Conservation (phyloP, 2,113 vertebrate genomes). For the Dendropsophus ebraccatus region DNA sequence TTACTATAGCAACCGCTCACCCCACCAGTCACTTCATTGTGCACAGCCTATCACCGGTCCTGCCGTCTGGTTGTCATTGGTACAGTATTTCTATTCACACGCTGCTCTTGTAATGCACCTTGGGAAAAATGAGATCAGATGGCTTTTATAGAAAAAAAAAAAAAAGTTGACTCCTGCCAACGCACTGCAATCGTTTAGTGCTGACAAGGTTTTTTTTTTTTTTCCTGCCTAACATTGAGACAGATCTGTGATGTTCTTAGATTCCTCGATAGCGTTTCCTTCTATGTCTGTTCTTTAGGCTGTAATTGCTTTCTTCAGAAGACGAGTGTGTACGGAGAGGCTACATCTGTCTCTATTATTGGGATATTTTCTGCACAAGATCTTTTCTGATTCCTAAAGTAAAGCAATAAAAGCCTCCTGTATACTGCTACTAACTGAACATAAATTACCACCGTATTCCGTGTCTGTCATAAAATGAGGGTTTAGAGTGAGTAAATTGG, state of each 20-base stretch:
- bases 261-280: slow-evolving; percentile 26
- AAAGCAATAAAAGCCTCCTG: background rate
- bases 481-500: no score
- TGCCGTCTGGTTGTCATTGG: slow-evolving; percentile 72
- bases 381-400: background rate
- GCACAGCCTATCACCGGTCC: slow-evolving; percentile 69
- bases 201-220: background rate
- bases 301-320: slow-evolving; percentile 2
- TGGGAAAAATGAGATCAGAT: slow-evolving; percentile 48
- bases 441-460: no score
- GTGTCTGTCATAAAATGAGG: no score
- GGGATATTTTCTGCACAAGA: background rate
- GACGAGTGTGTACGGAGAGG: background rate
- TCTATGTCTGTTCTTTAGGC: background rate
- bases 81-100: slow-evolving; percentile 67
- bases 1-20: slow-evolving; percentile 80
- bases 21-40: slow-evolving; percentile 67
- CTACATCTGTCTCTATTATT: background rate
- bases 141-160: slow-evolving; percentile 31
- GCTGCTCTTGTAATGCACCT: slow-evolving; percentile 29
- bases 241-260: slow-evolving; percentile 32
- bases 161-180: background rate
- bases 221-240: background rate
- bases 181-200: background rate
- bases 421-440: no score